Conservation (phyloP, 2,888 invertebrate genomes). For the Eilema sororculum region DNA sequence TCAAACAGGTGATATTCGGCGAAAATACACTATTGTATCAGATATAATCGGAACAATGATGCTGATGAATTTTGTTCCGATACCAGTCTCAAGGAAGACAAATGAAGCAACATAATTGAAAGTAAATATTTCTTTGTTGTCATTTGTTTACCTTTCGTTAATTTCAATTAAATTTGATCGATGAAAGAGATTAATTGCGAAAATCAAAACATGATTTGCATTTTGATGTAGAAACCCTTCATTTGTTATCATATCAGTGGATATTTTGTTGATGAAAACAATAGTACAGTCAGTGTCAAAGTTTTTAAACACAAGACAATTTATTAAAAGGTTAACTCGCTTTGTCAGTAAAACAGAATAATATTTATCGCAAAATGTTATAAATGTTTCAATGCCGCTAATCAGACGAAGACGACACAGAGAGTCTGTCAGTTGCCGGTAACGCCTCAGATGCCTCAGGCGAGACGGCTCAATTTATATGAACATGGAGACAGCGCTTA, state of each 20-base stretch:
- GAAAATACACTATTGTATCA: background rate
- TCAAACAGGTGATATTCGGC: background rate
- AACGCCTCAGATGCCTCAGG: background rate
- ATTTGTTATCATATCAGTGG: too few relatives aligned
- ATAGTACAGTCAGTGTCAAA: background rate
- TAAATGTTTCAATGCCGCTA: constrained; percentile 5
- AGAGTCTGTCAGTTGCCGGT: background rate
- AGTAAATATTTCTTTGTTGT: constrained; percentile 41
- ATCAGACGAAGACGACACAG: background rate
- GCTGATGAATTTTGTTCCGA: constrained; percentile 10
- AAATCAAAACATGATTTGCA: background rate
- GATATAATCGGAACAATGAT: constrained; percentile 2
- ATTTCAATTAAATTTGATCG: constrained; percentile 39
- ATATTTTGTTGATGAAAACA: background rate
- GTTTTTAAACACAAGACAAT: background rate
- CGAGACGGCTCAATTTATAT: background rate
- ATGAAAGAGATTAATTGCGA: constrained; percentile 4
- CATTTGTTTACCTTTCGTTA: constrained; percentile 39
- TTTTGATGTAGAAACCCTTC: constrained; percentile 12
- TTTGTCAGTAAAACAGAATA: background rate
- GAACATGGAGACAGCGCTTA: constrained; percentile 6
- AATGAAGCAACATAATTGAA: constrained; percentile 36
- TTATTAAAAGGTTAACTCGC: background rate
- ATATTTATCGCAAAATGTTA: background rate
- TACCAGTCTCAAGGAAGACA: constrained; percentile 15